A percentile compares a stretch with the other conserved stretches of the same genome.
These are phyloP conservation scores for Hemiprocne comata DNA, from an alignment of 2,113 vertebrate species.

Conservation along the genomic window DNA sequence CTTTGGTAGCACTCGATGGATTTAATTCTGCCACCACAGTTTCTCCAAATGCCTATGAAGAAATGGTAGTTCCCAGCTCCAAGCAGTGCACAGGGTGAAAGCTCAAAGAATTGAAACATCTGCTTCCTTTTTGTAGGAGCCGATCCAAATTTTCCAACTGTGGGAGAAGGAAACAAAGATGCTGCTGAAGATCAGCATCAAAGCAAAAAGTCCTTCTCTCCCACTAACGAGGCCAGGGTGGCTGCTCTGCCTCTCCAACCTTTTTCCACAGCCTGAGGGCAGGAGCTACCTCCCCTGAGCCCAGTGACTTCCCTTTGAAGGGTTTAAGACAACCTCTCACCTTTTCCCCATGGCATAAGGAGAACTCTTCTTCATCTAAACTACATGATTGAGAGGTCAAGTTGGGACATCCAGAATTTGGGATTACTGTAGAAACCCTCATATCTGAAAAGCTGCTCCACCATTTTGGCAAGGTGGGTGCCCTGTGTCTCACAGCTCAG, in stretches of 20 bases:
- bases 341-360: not conserved
- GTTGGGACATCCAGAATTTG: not conserved
- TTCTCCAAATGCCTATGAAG: not conserved
- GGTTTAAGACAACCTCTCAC: not conserved
- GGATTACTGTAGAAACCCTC: not conserved
- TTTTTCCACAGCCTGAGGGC: not conserved
- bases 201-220: not conserved
- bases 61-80: not conserved
- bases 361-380: not conserved
- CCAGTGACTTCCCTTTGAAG: not conserved
- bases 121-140: not conserved
- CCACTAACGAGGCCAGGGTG: not conserved
- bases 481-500: not conserved
- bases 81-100: not conserved
- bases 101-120: not conserved
- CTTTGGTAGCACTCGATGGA: not conserved
- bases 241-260: not conserved
- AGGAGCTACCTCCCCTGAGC: not conserved
- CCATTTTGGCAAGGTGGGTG: not conserved
- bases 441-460: not conserved
- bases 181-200: not conserved
- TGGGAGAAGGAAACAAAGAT: not conserved
- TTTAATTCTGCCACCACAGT: not conserved
- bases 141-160: not conserved
- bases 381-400: accelerated